phyloP scores from a whole-genome alignment of 2,797 vertebrate species.

The Acridotheres tristis region DNA sequence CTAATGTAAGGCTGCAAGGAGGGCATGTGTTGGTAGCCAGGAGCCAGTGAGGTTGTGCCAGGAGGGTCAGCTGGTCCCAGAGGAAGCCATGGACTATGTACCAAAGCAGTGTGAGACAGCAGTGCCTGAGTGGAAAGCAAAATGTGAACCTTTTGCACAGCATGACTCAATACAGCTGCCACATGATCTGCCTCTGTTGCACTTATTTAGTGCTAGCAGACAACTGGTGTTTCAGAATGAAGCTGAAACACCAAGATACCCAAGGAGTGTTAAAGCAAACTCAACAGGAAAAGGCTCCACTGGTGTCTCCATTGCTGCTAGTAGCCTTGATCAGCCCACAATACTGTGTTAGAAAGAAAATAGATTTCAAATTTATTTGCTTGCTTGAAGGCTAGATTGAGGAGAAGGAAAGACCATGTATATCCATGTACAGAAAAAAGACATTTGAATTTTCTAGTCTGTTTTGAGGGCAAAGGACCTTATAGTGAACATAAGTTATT shows the following conservation, averaged over 20 bases:
- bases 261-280: not conserved
- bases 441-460: not conserved
- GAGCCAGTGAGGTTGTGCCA: not conserved
- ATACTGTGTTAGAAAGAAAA: not conserved
- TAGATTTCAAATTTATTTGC: not conserved
- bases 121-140: not conserved
- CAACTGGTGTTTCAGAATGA: not conserved
- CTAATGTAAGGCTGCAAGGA: not conserved
- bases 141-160: not conserved
- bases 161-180: not conserved
- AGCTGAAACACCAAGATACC: not conserved
- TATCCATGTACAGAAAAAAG: not conserved
- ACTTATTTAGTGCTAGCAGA: not conserved
- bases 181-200: not conserved
- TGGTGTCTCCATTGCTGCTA: not conserved
- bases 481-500: not conserved
- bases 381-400: not conserved
- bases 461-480: not conserved
- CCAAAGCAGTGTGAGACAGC: not conserved
- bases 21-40: rapidly evolving
- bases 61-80: not conserved
- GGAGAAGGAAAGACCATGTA: not conserved
- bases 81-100: rapidly evolving
- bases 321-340: not conserved
- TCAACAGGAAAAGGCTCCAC: not conserved